Conservation (phyloP, 2,797 vertebrate species). For the Crypturellus tataupa region DNA sequence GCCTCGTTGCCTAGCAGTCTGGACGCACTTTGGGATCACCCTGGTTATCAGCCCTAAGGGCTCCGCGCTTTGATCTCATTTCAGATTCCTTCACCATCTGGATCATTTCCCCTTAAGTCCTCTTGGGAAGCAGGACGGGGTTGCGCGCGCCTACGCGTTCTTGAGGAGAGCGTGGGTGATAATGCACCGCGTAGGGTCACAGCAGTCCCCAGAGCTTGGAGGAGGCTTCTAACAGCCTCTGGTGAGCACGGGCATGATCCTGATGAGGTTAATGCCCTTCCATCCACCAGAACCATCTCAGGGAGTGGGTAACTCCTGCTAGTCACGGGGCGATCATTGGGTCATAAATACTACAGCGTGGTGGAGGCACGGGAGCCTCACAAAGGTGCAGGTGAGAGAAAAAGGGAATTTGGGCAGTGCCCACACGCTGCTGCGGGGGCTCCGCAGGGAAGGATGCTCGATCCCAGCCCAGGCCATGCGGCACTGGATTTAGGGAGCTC, state of each 20-base stretch:
- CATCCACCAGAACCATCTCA: conserved; percentile 57
- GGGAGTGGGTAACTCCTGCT: conserved; percentile 37
- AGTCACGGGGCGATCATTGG: conserved; percentile 56
- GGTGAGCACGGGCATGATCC: neutral
- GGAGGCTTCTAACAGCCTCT: conserved; percentile 43
- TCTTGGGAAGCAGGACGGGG: neutral
- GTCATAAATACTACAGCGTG: conserved; percentile 48
- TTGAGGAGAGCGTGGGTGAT: neutral
- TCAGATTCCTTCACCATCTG: neutral
- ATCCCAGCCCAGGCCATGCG: neutral
- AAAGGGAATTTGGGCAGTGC: neutral
- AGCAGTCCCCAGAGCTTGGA: neutral
- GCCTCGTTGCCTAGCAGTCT: neutral
- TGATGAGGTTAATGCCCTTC: conserved; percentile 67
- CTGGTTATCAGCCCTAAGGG: neutral
- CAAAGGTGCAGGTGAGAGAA: neutral
- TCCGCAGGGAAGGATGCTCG: neutral
- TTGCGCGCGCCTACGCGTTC: fast-evolving
- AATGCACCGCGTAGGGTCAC: neutral
- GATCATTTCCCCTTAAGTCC: neutral
- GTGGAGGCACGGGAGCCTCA: conserved; percentile 23
- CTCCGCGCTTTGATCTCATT: neutral
- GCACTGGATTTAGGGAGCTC: neutral
- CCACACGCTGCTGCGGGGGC: neutral
- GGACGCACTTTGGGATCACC: neutral